Conservation (phyloP, 2,797 vertebrate genomes). For the Clarias pachynema region DNA sequence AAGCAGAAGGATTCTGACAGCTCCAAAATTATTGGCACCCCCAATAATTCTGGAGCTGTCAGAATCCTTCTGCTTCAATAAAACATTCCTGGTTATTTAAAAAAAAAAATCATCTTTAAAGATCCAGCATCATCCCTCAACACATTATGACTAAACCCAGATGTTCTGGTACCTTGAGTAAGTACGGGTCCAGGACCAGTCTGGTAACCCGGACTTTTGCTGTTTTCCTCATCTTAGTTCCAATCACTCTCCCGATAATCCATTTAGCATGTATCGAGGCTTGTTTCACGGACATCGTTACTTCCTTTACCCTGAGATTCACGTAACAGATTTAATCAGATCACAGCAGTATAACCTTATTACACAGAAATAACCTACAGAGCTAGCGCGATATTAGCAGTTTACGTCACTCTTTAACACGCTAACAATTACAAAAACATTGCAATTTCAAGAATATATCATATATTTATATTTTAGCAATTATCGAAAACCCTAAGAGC, state of each 20-base stretch:
- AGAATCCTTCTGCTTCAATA: background rate
- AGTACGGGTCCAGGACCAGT: constrained; percentile 89
- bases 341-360: background rate
- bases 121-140: background rate
- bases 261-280: constrained; percentile 89
- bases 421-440: background rate
- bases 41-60: no score
- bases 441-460: background rate
- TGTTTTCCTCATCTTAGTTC: constrained; percentile 93
- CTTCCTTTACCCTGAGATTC: constrained; percentile 12
- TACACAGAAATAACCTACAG: background rate
- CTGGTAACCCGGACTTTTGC: constrained; percentile 95
- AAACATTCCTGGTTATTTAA: background rate
- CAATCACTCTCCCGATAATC: constrained; percentile 92
- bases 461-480: background rate
- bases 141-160: background rate
- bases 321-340: background rate
- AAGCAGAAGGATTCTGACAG: no score
- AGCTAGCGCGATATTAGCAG: background rate
- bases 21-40: no score
- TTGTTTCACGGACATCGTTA: constrained; percentile 71
- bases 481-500: background rate
- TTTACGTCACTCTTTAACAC: background rate
- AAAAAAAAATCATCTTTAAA: background rate
- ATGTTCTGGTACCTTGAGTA: constrained; percentile 81